A percentile compares a stretch with the other conserved stretches of the same genome.
phyloP scores from a whole-genome alignment of 2,113 vertebrate species.

The Tinamus guttatus region DNA sequence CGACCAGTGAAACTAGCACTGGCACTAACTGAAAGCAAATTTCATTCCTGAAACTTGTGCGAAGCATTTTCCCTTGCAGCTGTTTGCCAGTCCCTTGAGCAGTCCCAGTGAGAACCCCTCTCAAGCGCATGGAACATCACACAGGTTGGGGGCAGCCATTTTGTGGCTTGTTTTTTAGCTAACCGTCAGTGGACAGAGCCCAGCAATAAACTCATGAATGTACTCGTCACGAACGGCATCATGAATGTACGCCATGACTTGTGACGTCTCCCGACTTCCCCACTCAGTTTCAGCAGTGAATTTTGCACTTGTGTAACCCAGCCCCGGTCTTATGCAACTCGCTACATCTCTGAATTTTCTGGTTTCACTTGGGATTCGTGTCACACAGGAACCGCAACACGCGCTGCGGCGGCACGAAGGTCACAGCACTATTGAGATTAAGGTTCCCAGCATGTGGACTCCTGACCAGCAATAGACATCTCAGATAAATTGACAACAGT shows the following conservation, averaged over 20 bases:
- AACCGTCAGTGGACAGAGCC: not conserved
- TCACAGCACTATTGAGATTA: not conserved
- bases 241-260: fast-evolving
- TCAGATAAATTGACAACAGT: not conserved
- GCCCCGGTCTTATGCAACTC: not conserved
- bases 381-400: not conserved
- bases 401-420: not conserved
- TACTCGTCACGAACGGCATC: not conserved
- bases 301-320: not conserved
- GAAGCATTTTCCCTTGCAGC: not conserved
- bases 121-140: fast-evolving
- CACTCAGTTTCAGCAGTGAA: not conserved
- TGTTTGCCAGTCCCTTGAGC: not conserved
- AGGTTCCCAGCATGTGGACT: not conserved
- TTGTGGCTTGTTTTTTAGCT: not conserved
- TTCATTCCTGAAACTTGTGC: not conserved
- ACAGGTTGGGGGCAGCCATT: not conserved
- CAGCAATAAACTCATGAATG: not conserved
- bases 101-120: fast-evolving
- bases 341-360: not conserved
- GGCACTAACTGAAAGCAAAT: not conserved
- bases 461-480: not conserved
- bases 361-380: slow-evolving; percentile 12
- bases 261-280: not conserved
- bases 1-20: fast-evolving